Percentiles rank a stretch among this genome's conserved stretches.
Evolutionary conservation across 2,888 invertebrate species (phyloP).

Genomic region (Metellina segmentata): DNA sequence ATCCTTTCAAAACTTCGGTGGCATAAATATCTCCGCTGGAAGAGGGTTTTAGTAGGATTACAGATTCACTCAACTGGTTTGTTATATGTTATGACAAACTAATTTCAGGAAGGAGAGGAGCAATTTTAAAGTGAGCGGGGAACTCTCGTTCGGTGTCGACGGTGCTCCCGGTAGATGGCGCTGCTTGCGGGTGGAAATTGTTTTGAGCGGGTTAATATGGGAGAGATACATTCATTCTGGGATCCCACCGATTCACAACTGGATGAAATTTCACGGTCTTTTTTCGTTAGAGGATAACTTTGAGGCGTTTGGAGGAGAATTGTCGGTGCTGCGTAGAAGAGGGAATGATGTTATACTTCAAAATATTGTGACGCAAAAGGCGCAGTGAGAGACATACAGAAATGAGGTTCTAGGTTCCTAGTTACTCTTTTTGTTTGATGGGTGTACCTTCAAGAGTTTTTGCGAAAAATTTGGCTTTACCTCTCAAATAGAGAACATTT

Average conservation of each 20-base stretch:
- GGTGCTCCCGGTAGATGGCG: slow-evolving; percentile 62
- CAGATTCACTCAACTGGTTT: slow-evolving; percentile 59
- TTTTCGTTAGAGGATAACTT: no score
- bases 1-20: not conserved
- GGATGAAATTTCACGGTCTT: not conserved
- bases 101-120: slow-evolving; percentile 62
- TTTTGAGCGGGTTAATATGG: slow-evolving; percentile 64
- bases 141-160: slow-evolving; percentile 50
- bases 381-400: no score
- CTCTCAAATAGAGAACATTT: no score
- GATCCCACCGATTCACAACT: slow-evolving; percentile 43
- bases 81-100: slow-evolving; percentile 73
- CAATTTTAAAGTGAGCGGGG: slow-evolving; percentile 71
- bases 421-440: no score
- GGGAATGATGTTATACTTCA: no score
- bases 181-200: slow-evolving; percentile 54
- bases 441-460: no score
- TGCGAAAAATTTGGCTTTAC: no score
- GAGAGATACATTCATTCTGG: slow-evolving; percentile 55
- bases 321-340: no score
- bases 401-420: no score
- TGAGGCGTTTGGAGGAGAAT: no score
- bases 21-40: not conserved
- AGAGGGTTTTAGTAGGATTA: slow-evolving; percentile 62
- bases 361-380: no score